A percentile compares a stretch with the other conserved stretches of the same genome.
Conservation (phyloP, 64 coral and sea anemone genomes). For the Montipora sp. region DNA sequence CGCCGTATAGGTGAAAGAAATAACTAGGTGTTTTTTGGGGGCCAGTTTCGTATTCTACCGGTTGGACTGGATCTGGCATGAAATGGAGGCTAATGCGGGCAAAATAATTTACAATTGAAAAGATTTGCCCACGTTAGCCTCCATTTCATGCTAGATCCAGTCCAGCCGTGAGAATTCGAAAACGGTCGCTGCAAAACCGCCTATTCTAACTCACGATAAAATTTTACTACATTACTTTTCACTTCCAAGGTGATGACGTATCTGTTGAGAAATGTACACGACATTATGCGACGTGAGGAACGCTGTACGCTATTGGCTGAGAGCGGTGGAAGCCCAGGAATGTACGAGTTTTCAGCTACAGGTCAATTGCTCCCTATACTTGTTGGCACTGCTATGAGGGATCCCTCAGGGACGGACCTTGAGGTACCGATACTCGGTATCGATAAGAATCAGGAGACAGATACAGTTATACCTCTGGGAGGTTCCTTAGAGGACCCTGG, state of each 20-base stretch:
- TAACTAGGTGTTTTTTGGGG: too few relatives aligned
- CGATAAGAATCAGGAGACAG: slow-evolving; percentile 88
- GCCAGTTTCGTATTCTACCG: too few relatives aligned
- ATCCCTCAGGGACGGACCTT: slow-evolving; percentile 83
- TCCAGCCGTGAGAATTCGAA: too few relatives aligned
- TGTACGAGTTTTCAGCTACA: slow-evolving; percentile 97
- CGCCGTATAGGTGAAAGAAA: too few relatives aligned
- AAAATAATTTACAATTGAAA: too few relatives aligned
- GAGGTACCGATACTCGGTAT: slow-evolving; percentile 95
- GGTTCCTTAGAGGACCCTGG: slow-evolving; percentile 98
- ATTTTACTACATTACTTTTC: neutral
- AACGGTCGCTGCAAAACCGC: too few relatives aligned
- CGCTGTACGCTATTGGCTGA: slow-evolving; percentile 77
- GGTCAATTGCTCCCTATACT: slow-evolving; percentile 95
- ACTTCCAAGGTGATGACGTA: slow-evolving; percentile 67
- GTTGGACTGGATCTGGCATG: too few relatives aligned
- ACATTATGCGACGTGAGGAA: slow-evolving; percentile 91
- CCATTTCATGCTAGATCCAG: too few relatives aligned
- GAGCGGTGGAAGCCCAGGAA: slow-evolving; percentile 92
- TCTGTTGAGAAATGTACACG: slow-evolving; percentile 74
- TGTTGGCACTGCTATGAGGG: slow-evolving; percentile 87
- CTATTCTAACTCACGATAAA: neutral
- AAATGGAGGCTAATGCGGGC: too few relatives aligned
- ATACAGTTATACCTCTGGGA: slow-evolving; percentile 83
- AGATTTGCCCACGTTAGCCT: too few relatives aligned